Evolutionary conservation across 2,113 vertebrate genomes (phyloP), one percentile per base, ranked within the genome.

Genomic region (Orthochromis malagaraziensis): DNA sequence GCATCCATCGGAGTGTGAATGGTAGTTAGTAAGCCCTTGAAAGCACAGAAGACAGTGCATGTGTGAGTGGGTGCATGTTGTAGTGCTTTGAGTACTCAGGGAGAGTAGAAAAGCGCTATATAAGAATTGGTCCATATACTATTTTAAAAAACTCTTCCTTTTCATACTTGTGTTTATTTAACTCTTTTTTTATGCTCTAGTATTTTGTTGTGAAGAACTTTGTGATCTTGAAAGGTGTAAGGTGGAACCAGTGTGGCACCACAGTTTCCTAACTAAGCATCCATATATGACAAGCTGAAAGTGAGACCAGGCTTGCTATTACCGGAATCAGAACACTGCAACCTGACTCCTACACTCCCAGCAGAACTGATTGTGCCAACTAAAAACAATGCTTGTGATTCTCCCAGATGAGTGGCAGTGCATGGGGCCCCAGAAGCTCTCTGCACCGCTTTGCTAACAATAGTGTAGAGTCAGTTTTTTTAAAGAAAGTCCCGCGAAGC

Each of bases 141-240:
- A 1, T 60, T 17, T 60, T 60, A 31, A 35, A 63, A 0, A 63
- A 63, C 0, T 63, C 9, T 33, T 0, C 17, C 31, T 35, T 63
- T 63, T 19, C 31, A 63, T 1, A 35, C 17, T 19, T 63, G 58
- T 19, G 57, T 19, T 33, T 60, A 33, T 19, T 60, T 5, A n/a
- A 35, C 31, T 35, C 31, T 63, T n/a, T 11, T 9, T 63, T 63
- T 5, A 35, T n/a, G 31, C 60, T 65, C 31, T 35, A 35, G 60
- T 65, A 65, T 65, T 1, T 65, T 65, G 1, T 35, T 35, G 60
- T 65, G 60, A 65, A 65, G 60, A 65, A 35, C 60, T 35, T 65
- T 63, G 29, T 63, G 16, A 63, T 63, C 58, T 63, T 35, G 17
- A 63, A 63, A 63, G 9, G 58, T 63, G n/a, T 42, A 70, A 70